Conservation (phyloP, 2,113 vertebrate species). For the Rhinolophus ferrumequinum region DNA sequence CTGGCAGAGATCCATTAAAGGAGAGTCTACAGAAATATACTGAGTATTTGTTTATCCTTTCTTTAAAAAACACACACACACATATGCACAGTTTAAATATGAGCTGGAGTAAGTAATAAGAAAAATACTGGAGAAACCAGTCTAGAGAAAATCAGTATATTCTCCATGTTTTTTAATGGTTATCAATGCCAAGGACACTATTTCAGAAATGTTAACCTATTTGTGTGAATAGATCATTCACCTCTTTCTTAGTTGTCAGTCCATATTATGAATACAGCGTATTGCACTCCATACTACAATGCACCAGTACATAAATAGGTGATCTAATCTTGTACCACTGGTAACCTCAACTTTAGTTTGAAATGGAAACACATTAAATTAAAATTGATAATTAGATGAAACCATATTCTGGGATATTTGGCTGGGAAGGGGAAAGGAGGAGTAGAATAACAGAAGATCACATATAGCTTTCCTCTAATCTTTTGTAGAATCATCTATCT, state of each 20-base stretch:
- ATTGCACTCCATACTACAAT: not conserved
- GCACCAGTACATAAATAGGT: not conserved
- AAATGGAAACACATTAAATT: constrained; percentile 1
- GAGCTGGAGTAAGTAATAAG: constrained; percentile 58
- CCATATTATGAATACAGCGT: not conserved
- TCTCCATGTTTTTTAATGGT: not conserved
- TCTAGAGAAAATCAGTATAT: not conserved
- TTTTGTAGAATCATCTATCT: not conserved
- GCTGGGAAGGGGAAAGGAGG: not conserved
- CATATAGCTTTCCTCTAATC: not conserved
- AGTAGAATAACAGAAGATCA: not conserved
- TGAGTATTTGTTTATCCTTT: not conserved
- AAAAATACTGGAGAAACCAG: not conserved
- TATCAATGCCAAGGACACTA: not conserved
- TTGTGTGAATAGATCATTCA: not conserved
- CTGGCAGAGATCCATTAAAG: constrained; percentile 82
- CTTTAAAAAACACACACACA: not conserved
- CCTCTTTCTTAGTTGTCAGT: not conserved
- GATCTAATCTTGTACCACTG: not conserved
- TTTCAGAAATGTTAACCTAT: not conserved
- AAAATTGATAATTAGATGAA: not conserved
- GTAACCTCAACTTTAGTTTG: not conserved
- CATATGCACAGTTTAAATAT: constrained; percentile 55
- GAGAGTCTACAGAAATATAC: constrained; percentile 73
- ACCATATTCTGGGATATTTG: not conserved